phyloP scores from a whole-genome alignment of 2,888 invertebrate species.

The Oxycera nigricornis region DNA sequence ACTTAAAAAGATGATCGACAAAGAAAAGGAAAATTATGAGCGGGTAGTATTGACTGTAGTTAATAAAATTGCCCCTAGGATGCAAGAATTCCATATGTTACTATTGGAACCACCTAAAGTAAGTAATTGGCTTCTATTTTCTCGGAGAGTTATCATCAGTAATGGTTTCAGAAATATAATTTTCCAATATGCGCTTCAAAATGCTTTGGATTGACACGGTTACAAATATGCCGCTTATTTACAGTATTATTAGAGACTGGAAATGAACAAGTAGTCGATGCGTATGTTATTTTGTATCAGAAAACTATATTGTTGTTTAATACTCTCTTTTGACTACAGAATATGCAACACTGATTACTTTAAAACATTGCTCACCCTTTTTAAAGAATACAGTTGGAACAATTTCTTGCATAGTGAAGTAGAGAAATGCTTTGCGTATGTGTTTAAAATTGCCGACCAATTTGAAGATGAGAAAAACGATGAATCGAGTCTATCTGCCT shows the following conservation, averaged over 20 bases:
- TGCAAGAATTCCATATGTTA: conserved; percentile 74
- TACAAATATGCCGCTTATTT: conserved; percentile 81
- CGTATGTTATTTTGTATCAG: too few relatives aligned
- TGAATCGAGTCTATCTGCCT: conserved; percentile 59
- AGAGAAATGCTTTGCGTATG: conserved; percentile 77
- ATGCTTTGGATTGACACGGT: conserved; percentile 81
- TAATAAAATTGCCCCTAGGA: conserved; percentile 69
- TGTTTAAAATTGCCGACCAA: conserved; percentile 64
- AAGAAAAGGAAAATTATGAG: conserved; percentile 67
- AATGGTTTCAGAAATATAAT: conserved; percentile 19
- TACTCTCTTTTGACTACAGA: conserved; percentile 49
- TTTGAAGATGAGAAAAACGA: conserved; percentile 56
- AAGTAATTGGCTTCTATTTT: conserved; percentile 49
- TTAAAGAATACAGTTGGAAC: conserved; percentile 90
- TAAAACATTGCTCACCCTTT: conserved; percentile 78
- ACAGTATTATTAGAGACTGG: conserved; percentile 78
- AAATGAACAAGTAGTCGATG: conserved; percentile 73
- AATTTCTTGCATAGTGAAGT: conserved; percentile 95
- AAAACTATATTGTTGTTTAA: too few relatives aligned
- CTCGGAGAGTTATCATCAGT: neutral
- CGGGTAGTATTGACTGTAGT: conserved; percentile 70
- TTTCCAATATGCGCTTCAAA: conserved; percentile 63
- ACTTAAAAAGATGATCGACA: conserved; percentile 54
- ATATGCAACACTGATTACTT: conserved; percentile 66
- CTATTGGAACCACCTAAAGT: conserved; percentile 75